Conservation (phyloP, 2,888 invertebrate species). For the Rhimphoctona megacephalus region DNA sequence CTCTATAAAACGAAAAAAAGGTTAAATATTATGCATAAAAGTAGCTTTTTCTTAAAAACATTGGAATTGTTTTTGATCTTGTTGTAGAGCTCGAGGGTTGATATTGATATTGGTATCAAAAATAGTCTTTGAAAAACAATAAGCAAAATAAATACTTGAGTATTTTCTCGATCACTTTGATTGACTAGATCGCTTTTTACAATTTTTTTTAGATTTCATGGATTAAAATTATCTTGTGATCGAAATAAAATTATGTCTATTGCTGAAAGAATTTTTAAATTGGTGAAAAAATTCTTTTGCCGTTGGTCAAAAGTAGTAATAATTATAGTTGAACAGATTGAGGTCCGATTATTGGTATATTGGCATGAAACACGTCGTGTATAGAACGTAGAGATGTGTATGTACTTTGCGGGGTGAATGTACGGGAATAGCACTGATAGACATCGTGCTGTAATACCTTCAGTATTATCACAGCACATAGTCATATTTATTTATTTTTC, state of each 20-base stretch:
- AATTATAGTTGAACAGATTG: neutral
- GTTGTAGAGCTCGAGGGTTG: too few relatives aligned
- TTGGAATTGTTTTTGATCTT: too few relatives aligned
- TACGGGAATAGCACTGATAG: slow-evolving; percentile 54
- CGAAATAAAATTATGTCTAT: too few relatives aligned
- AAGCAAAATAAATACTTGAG: too few relatives aligned
- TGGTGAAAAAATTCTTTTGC: neutral
- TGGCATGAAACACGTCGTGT: neutral
- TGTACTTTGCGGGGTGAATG: slow-evolving; percentile 38
- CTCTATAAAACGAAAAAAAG: too few relatives aligned
- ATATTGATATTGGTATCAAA: too few relatives aligned
- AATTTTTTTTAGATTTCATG: too few relatives aligned
- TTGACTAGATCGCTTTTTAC: too few relatives aligned
- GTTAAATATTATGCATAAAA: too few relatives aligned
- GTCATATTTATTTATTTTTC: slow-evolving; percentile 35
- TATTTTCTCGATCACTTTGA: too few relatives aligned
- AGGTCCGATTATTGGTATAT: neutral
- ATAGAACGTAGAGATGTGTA: neutral
- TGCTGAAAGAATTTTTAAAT: neutral
- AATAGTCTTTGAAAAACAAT: too few relatives aligned
- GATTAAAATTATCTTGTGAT: neutral
- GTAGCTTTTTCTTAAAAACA: too few relatives aligned
- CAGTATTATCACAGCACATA: slow-evolving; percentile 33
- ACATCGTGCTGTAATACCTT: slow-evolving; percentile 43
- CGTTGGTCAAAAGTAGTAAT: neutral